Conservation (phyloP, 2,797 vertebrate genomes). For the Scomberomorus guttatus region DNA sequence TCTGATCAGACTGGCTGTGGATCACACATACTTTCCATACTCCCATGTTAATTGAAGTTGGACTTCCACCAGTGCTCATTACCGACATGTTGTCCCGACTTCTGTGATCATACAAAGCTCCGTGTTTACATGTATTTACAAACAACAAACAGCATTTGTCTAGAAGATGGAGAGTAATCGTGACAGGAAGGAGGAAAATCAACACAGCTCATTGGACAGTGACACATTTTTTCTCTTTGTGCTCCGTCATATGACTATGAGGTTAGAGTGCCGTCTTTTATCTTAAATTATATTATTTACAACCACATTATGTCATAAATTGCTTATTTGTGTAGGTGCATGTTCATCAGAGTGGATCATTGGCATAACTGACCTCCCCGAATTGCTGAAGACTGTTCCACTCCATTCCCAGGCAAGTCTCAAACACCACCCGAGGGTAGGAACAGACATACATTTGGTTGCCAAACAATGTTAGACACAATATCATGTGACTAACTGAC, state of each 20-base stretch:
- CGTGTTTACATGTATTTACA: neutral
- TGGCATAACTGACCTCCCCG: too few relatives aligned
- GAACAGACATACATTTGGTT: too few relatives aligned
- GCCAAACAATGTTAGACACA: too few relatives aligned
- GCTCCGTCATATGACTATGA: too few relatives aligned
- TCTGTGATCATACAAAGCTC: neutral
- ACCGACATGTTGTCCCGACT: neutral
- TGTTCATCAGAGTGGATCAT: too few relatives aligned
- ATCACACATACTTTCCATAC: neutral
- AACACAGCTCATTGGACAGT: neutral
- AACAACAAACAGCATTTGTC: slow-evolving; percentile 2
- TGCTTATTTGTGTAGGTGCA: neutral
- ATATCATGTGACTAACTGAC: too few relatives aligned
- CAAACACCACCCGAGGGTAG: neutral
- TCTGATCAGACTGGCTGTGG: slow-evolving; percentile 30
- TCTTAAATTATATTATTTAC: too few relatives aligned
- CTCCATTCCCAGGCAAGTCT: too few relatives aligned
- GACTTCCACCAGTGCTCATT: slow-evolving; percentile 24
- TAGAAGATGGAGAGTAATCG: neutral
- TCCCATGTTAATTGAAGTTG: slow-evolving; percentile 18
- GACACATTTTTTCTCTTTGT: too few relatives aligned
- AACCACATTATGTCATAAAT: neutral
- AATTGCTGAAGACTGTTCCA: neutral
- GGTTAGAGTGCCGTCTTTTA: too few relatives aligned
- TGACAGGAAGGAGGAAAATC: neutral